Base-by-base conservation (phyloP, 2,113 vertebrate genomes). In the Elanoides forficatus region DNA sequence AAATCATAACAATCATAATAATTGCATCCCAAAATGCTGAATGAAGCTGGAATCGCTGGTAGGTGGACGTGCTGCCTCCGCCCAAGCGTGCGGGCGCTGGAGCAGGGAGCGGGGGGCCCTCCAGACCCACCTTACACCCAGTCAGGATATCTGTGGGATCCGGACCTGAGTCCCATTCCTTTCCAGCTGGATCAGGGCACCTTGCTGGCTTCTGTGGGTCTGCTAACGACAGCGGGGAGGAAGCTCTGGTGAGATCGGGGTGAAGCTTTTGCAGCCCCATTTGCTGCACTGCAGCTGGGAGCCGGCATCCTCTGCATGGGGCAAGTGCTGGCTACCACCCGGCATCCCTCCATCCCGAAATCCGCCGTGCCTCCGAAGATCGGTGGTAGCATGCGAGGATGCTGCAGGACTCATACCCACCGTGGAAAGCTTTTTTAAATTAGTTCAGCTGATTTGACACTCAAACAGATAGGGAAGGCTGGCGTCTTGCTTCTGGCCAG, bases 31-130 rank as follows among this genome's bases (percentile, higher is more conserved):
- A 36, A 91, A 88, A 79, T 88, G 50, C 42, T 17, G 19, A 86
- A 50, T 5, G 42, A 25, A 30, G 56, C 73, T 63, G 52, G 32
- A 56, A 25, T 63, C 0, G 0, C 47, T 79, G 68, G 10, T 53
- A 81, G 30, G 9, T 43, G 78, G 74, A 73, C 18, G 20, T 36
- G 45, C 56, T 91, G 65, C 48, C n/a, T 78, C 21, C 55, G 40
- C 38, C 10, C 1, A 15, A 50, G 45, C 0, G 0, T 19, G 59
- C 4, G 4, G 22, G 55, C 0, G 1, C 55, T 66, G 56, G 50
- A 68, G 25, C 45, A 50, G 45, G 18, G 36, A 60, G 50, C 9
- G 0, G 34, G 21, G 30, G 1, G 5, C 1, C 7, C 47, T 52
- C 59, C 22, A 25, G 78, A 42, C 26, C 20, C 5, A 0, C 13